Conservation (phyloP, 2,113 vertebrate species). For the Ictalurus furcatus region DNA sequence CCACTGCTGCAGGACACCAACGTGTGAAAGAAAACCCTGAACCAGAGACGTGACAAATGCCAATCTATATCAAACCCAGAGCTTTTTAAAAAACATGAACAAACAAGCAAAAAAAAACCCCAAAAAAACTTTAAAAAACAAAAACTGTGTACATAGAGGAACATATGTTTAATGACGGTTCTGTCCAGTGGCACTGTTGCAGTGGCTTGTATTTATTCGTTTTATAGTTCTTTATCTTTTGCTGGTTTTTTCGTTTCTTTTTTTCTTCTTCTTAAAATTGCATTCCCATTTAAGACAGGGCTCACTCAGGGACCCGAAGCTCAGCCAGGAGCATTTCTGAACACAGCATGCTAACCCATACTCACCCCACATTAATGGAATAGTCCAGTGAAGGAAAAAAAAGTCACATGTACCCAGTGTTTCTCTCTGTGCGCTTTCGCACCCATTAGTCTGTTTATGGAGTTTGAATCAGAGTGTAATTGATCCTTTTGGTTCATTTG, state of each 20-base stretch:
- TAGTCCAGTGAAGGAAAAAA: neutral
- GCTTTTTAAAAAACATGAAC: constrained; percentile 28
- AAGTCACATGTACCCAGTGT: neutral
- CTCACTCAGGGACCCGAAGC: constrained; percentile 61
- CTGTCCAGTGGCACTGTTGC: constrained; percentile 57
- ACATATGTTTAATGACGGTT: constrained; percentile 52
- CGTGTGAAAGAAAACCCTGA: constrained; percentile 71
- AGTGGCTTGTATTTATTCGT: constrained; percentile 57
- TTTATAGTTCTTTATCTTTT: constrained; percentile 32
- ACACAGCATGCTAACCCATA: constrained; percentile 36
- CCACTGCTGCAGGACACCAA: constrained; percentile 86
- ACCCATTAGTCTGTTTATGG: neutral
- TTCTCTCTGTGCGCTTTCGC: neutral
- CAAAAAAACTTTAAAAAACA: neutral
- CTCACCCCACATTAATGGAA: neutral
- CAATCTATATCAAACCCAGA: constrained; percentile 40
- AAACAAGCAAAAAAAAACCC: neutral
- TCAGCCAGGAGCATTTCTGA: constrained; percentile 49
- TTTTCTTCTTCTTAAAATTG: constrained; percentile 1
- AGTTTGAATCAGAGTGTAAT: neutral
- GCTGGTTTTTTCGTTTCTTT: neutral
- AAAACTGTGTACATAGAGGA: constrained; percentile 45
- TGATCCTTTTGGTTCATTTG: neutral
- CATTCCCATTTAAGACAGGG: constrained; percentile 27
- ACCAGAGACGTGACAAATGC: constrained; percentile 6